Evolutionary conservation across 2,888 invertebrate species (phyloP), one percentile per base, ranked within the genome.

Genomic region (Electrophaes corylata): DNA sequence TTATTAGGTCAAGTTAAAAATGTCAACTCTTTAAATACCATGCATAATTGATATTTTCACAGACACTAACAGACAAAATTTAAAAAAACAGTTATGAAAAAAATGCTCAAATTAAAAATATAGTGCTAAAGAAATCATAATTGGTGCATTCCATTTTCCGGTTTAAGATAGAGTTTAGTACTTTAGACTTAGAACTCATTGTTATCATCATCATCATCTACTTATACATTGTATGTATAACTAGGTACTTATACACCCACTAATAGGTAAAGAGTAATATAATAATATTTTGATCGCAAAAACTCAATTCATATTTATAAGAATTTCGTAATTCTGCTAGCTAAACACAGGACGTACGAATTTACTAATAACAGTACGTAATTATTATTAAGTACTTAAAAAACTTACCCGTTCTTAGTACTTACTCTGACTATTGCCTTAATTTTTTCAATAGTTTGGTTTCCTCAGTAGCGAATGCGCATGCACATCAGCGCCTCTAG

Each of bases 91-190:
- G 14, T 23, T 44, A 23, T 19, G n/a, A 12, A 35, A 16, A 33
- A 48, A 43, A 37, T 48, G 43, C 44, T 49, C 37, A 37, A 44
- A 49, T 37, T 35, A 44, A 16, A 20, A 20, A 20, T 10, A 26
- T 16, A 26, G 48, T 39, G 18, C 12, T 35, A 33, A 33, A 35
- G 12, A 41, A 3, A 43, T 14, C 26, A 6, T 12, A 14, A 37
- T 23, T 20, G 48, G 48, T 48, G 48, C 48, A 37, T 35, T 23
- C 16, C 14, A 41, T 12, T 12, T 12, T n/a, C n/a, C n/a, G n/a
- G n/a, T n/a, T n/a, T n/a, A n/a, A n/a, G n/a, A n/a, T 12, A 26
- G 14, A 26, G 12, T 10, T 12, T 12, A n/a, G n/a, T n/a, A n/a
- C 12, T 10, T 10, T 43, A 43, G 43, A 1, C 16, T 26, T 26